Base-by-base conservation (phyloP, 1,140 invertebrate genomes). In the Rhopalosiphum padi region DNA sequence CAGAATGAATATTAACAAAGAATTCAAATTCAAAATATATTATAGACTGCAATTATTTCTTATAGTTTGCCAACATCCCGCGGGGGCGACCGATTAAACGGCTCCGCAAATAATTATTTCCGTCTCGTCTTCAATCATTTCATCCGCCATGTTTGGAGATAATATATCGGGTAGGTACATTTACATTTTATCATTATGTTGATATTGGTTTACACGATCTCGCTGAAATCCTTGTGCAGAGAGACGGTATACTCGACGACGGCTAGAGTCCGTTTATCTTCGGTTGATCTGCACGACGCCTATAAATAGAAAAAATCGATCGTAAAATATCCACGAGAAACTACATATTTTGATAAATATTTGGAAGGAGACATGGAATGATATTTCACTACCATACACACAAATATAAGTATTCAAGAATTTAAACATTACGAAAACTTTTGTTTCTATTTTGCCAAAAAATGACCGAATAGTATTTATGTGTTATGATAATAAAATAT, bases 171-270 rank as follows among this genome's bases (percentile, higher is more conserved):
- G 15, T 77, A 77, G 15, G n/a, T 77, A 77, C 4, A 77, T 77
- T 77, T n/a, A 18, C 18, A 35, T 35, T n/a, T 30, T n/a, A 68
- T 15, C 4, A 77, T n/a, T 77, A n/a, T 77, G 60, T n/a, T n/a
- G n/a, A 21, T 22, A n/a, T 35, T 23, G 18, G 9, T 90, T 55
- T n/a, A 90, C 9, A 43, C 37, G 25, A 68, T 5, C 1, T 30
- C 89, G 25, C 53, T 23, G 18, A 83, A 93, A 43, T 53, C 35
- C 18, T 18, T 55, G 48, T 43, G 82, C 35, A 55, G 7, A 30
- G 82, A 55, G 5, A 93, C 35, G 35, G 37, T 93, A 51, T 93
- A 93, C 82, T 93, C 91, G 48, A 93, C 77, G 22, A 92, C 7
- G 30, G 90, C 91, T 46, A 86, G 25, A 5, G 91, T 85, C 35